Conservation (phyloP, 2,888 invertebrate species). For the Polylopha cassiicola region DNA sequence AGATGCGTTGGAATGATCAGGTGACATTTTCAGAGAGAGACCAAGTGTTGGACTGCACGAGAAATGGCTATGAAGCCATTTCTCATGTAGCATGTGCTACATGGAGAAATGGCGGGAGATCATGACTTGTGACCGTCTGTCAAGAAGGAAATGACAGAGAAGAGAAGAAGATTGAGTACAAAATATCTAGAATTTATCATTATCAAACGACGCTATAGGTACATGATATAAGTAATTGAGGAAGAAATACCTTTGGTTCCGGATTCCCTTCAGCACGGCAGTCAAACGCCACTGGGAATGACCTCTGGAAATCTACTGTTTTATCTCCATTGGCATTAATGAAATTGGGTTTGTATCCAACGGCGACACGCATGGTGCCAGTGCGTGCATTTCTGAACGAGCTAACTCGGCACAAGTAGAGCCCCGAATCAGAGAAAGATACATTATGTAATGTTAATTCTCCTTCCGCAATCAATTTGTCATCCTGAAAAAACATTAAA, state of each 20-base stretch:
- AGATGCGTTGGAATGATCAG: too few relatives aligned
- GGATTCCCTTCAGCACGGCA: slow-evolving; percentile 41
- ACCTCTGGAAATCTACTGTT: slow-evolving; percentile 30
- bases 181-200: neutral
- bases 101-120: too few relatives aligned
- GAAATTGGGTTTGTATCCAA: slow-evolving; percentile 45
- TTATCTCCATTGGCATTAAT: slow-evolving; percentile 24
- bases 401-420: slow-evolving; percentile 49
- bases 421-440: slow-evolving; percentile 34
- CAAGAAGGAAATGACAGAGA: too few relatives aligned
- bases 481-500: slow-evolving; percentile 33
- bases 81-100: too few relatives aligned
- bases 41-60: too few relatives aligned
- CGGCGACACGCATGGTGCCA: slow-evolving; percentile 30
- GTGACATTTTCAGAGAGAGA: too few relatives aligned
- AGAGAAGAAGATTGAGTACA: neutral
- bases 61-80: too few relatives aligned
- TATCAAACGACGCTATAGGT: neutral
- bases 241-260: slow-evolving; percentile 33
- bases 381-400: slow-evolving; percentile 29
- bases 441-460: slow-evolving; percentile 33
- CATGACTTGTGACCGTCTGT: too few relatives aligned
- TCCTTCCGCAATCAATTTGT: slow-evolving; percentile 24
- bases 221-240: neutral
- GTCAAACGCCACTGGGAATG: slow-evolving; percentile 26